These are phyloP conservation scores for Sphaerophoria taeniata DNA, from an alignment of 2,888 invertebrate species.

Conservation along the genomic window DNA sequence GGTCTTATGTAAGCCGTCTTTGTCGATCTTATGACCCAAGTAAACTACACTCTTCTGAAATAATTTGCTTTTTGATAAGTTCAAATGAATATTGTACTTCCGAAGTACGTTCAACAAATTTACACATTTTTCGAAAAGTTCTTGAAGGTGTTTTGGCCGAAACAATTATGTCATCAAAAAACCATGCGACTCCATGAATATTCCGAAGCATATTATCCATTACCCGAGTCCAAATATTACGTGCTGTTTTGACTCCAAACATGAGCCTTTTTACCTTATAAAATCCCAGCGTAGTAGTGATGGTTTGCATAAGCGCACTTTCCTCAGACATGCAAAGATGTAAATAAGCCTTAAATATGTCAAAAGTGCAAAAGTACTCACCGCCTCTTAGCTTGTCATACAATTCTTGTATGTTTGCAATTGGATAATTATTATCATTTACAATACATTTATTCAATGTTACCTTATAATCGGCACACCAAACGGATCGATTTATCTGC, in stretches of 20 bases:
- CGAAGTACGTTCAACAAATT: background rate
- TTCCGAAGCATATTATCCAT: slow-evolving; percentile 41
- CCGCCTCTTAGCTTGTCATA: background rate
- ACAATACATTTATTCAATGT: background rate
- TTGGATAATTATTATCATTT: slow-evolving; percentile 2
- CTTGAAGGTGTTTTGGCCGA: slow-evolving; percentile 21
- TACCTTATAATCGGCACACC: slow-evolving; percentile 4
- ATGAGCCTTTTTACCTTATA: too few relatives aligned
- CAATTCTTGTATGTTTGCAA: background rate
- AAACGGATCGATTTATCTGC: slow-evolving; percentile 13
- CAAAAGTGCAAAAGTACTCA: slow-evolving; percentile 26
- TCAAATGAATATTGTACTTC: slow-evolving; percentile 25
- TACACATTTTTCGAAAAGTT: slow-evolving; percentile 4
- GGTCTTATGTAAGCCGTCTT: background rate
- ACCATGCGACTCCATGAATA: slow-evolving; percentile 39
- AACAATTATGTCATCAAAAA: slow-evolving; percentile 33
- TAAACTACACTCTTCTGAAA: slow-evolving; percentile 19
- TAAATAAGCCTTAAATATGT: slow-evolving; percentile 35
- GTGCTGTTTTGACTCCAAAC: slow-evolving; percentile 10
- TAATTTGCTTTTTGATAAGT: slow-evolving; percentile 12
- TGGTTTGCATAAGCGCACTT: slow-evolving; percentile 22
- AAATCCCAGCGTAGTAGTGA: slow-evolving; percentile 30
- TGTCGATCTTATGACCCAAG: slow-evolving; percentile 6
- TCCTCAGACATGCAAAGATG: slow-evolving; percentile 37
- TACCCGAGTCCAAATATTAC: slow-evolving; percentile 39